Evolutionary conservation across 1,140 invertebrate species (phyloP), one percentile per base, ranked within the genome.

Genomic region (Solenopsis invicta): DNA sequence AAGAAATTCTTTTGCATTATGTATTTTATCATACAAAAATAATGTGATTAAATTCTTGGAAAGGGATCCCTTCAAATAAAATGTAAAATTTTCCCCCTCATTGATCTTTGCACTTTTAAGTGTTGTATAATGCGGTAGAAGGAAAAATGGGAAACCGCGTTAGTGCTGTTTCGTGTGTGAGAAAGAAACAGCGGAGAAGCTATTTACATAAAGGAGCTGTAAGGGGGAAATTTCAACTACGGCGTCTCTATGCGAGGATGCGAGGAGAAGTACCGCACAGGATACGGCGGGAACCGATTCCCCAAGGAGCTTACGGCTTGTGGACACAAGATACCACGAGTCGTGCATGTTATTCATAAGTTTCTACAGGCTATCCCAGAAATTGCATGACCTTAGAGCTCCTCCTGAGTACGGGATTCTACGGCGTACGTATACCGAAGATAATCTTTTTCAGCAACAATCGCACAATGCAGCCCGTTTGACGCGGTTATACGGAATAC

Each of bases 341-440:
- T 84, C 80, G 69, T 61, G 69, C 69, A 37, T 75, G 69, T 75
- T 74, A 84, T 75, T 84, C 80, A 74, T 37, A 74, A 82, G 80
- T 74, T 62, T 54, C 52, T 61, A 69, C 29, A 45, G 62, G 29
- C 24, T 18, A 45, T 59, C 48, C 12, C 29, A 84, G 45, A 61
- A 50, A 84, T 50, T 50, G 54, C 29, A 41, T 13, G 5, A 2
- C 8, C 10, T 18, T 8, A 13, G 24, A 50, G 18, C 69, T 16
- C 13, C 10, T 18, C 34, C 24, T 13, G 45, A 1, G 5, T 16
- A 18, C 18, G 13, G n/a, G 41, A 81, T 48, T 45, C 12, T 29
- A 37, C 18, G n/a, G 10, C 9, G 9, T 29, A 12, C 12, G 10
- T 4, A 4, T 29, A 12, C 12, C 21, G 37, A 37, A 45, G 41